Base-by-base conservation (phyloP, 2,113 vertebrate genomes). In the Pygoscelis adeliae region DNA sequence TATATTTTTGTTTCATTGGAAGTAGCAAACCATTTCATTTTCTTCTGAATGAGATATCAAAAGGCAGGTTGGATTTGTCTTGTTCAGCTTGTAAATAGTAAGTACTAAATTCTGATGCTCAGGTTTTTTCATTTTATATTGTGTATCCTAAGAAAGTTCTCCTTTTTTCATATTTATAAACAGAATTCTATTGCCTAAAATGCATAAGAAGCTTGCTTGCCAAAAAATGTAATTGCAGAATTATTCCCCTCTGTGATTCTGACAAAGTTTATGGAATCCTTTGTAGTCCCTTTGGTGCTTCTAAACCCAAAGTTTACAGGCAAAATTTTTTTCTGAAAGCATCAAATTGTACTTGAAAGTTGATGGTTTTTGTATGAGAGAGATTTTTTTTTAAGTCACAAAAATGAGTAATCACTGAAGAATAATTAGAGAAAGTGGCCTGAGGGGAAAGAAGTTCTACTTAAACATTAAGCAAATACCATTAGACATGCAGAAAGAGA, bases 401-500 rank as follows among this genome's bases (percentile, higher is more conserved):
- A 93, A 92, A 94, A 90, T 61, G 71, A 89, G 92, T 97, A 95
- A 95, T 96, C 95, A 92, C 92, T 87, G 69, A 89, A 89, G 87
- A 93, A 90, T 97, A 96, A 97, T 95, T 96, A 97, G 76, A 89
- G 76, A 87, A 90, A 94, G 92, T 79, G 96, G 78, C 78, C 94
- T 97, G 77, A 96, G 89, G 94, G 80, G 81, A 93, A 96, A 95
- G 76, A 93, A 91, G 95, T 86, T 96, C 93, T 96, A 94, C 83
- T 95, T 93, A 94, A 95, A 87, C 63, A 38, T 90, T 74, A 89
- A 77, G 86, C 79, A 76, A 96, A 67, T 89, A 79, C n/a, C 17
- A 47, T 95, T 92, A 96, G 36, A 72, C 70, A 36, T 74, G 73
- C 78, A 89, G 88, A 85, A 86, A 79, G 44, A 87, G 66, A 49